phyloP scores from a whole-genome alignment of 2,797 vertebrate species.

The Muscicapa comitata region DNA sequence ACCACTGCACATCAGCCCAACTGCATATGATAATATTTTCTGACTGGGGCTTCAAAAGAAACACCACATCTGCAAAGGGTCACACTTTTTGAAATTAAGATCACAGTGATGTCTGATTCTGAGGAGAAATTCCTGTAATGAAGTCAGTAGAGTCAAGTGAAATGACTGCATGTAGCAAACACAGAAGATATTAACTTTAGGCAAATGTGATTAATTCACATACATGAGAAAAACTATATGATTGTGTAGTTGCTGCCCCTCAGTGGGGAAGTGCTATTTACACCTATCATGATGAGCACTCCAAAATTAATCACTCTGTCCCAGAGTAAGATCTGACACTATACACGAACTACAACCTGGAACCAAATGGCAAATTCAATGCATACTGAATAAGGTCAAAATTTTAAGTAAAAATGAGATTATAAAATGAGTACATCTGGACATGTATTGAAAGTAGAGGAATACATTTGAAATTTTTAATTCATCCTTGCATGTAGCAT shows the following conservation, averaged over 20 bases:
- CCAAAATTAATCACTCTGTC: not conserved
- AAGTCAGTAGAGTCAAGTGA: not conserved
- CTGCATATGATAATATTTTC: not conserved
- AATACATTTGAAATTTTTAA: not conserved
- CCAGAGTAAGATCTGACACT: not conserved
- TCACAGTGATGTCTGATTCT: not conserved
- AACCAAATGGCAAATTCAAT: not conserved
- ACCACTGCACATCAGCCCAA: not conserved
- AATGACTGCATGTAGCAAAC: not conserved
- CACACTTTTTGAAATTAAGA: not conserved
- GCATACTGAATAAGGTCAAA: not conserved
- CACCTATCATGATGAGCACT: not conserved
- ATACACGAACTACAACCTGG: not conserved
- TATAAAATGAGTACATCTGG: not conserved
- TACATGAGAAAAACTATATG: not conserved
- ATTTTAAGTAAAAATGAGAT: not conserved
- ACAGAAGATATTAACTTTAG: not conserved
- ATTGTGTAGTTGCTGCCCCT: not conserved
- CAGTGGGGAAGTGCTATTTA: not conserved
- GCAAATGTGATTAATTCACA: not conserved
- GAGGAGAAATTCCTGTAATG: not conserved
- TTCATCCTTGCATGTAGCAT: not conserved
- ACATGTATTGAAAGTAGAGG: not conserved
- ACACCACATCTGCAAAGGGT: not conserved
- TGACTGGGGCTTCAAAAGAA: not conserved